Evolutionary conservation across 1,140 invertebrate species (phyloP), one percentile per base, ranked within the genome.

Genomic region (Drosophila pseudoananassae): DNA sequence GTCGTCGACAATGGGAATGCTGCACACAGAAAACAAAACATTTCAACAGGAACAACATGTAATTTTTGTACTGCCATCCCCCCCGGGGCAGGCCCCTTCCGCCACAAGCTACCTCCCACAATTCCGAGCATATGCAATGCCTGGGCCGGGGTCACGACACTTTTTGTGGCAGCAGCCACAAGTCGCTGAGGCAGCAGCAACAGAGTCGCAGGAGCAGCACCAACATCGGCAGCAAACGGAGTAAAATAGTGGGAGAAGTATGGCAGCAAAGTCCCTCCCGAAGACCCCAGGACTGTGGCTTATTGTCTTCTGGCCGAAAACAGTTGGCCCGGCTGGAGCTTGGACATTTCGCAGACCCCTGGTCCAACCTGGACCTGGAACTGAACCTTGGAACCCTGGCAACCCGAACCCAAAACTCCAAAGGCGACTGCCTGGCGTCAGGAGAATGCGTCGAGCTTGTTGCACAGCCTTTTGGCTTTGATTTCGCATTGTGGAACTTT

Each of bases 181-280:
- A 23, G 69, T n/a, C 38, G 2, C 38, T 40, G 65, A 55, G 27
- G 56, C 50, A 52, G 46, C 15, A 50, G 20, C 50, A 36, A 14
- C 36, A 23, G 68, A 73, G 36, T 29, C 17, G 58, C 71, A 58
- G 64, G 71, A 70, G 57, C 72, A 40, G 52, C 61, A 43, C 49
- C 49, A 38, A 33, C 31, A 59, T 54, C 45, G 56, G 56, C 14
- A 29, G 74, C 71, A 64, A 64, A 54, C 68, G 54, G 77, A 85
- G 78, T 88, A 71, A 88, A 88, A 88, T 88, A 88, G 83, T 88
- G 83, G 83, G 83, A 88, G 84, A 88, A 88, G 83, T 88, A 88
- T 88, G 84, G 83, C 83, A 83, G 20, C 2, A 55, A 55, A 85
- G 81, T 78, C 76, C 80, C 71, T 69, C 63, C 78, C 40, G 61